A percentile compares a stretch with the other conserved stretches of the same genome.
phyloP scores from a whole-genome alignment of 2,797 vertebrate species.

The Pempheris klunzingeri region DNA sequence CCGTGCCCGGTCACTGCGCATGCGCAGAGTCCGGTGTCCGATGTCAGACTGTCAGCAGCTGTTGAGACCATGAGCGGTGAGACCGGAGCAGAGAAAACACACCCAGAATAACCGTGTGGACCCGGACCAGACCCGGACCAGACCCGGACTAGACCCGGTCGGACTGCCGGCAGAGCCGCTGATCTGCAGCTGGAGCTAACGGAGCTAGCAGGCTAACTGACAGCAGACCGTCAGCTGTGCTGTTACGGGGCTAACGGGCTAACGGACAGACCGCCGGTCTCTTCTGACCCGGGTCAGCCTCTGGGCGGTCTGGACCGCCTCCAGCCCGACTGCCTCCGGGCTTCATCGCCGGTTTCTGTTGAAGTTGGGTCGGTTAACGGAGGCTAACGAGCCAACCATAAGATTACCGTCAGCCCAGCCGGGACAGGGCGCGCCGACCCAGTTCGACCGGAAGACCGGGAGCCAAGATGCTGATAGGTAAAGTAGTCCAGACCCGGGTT shows the following conservation, averaged over 20 bases:
- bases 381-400: slow-evolving; percentile 15
- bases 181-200: slow-evolving; percentile 1
- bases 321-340: not conserved
- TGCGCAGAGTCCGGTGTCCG: slow-evolving; percentile 69
- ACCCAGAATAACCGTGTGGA: slow-evolving; percentile 27
- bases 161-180: not conserved
- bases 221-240: slow-evolving; percentile 38
- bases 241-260: slow-evolving; percentile 24
- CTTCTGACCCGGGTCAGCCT: not conserved
- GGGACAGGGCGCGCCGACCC: slow-evolving; percentile 25
- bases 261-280: slow-evolving; percentile 45
- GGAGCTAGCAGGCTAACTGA: slow-evolving; percentile 36
- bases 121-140: not conserved
- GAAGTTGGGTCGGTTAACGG: not conserved
- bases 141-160: not conserved
- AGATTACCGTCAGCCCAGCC: not conserved
- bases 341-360: not conserved
- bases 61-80: slow-evolving; percentile 57
- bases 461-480: slow-evolving; percentile 77
- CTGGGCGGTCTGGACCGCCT: not conserved
- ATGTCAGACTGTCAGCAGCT: slow-evolving; percentile 73
- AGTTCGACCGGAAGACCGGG: slow-evolving; percentile 38
- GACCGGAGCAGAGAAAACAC: slow-evolving; percentile 29
- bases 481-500: slow-evolving; percentile 11
- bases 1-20: slow-evolving; percentile 52